phyloP scores from a whole-genome alignment of 2,797 vertebrate genomes.

The Sylvia borin region DNA sequence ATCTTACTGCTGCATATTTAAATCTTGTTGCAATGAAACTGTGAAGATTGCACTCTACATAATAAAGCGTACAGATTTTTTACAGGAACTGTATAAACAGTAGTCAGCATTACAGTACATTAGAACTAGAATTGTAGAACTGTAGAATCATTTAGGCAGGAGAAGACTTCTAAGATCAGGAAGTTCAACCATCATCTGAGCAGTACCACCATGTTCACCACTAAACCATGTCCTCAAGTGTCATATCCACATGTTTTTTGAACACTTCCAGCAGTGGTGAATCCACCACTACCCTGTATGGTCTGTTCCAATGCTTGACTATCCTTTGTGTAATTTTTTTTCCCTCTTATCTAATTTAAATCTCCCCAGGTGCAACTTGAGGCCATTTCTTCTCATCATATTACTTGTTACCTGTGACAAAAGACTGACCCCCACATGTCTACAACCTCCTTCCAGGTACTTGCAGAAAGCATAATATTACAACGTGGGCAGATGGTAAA shows the following conservation, averaged over 20 bases:
- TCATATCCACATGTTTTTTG: neutral
- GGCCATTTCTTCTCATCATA: neutral
- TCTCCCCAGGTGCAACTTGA: neutral
- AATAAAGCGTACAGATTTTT: neutral
- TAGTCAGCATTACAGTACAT: neutral
- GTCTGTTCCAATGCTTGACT: neutral
- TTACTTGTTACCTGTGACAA: neutral
- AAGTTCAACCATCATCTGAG: neutral
- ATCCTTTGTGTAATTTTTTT: fast-evolving
- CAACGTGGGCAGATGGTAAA: too few relatives aligned
- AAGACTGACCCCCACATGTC: neutral
- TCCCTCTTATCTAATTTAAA: neutral
- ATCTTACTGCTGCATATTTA: neutral
- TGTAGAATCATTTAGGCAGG: neutral
- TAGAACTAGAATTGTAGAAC: neutral
- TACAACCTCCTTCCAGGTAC: neutral
- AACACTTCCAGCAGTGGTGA: neutral
- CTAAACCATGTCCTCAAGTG: neutral
- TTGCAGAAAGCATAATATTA: neutral
- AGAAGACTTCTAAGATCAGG: neutral
- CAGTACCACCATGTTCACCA: neutral
- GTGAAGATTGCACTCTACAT: neutral
- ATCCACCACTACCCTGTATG: neutral
- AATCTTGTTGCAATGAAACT: neutral
- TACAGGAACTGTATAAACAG: neutral